Base-by-base conservation (phyloP, 37 sponge, comb jelly and placozoan genomes). In the Petrosia ficiformis region DNA sequence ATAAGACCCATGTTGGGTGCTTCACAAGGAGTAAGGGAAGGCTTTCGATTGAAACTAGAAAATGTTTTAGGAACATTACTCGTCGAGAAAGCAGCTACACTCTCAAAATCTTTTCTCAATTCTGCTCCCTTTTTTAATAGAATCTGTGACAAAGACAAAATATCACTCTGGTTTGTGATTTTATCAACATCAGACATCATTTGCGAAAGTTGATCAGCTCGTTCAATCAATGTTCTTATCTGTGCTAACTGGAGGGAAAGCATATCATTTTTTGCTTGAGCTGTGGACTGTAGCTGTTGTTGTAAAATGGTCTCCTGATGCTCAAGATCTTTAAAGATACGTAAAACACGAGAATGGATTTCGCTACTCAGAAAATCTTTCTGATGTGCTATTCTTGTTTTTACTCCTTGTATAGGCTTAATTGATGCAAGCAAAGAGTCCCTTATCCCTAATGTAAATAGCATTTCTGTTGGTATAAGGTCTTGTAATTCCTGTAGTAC, bases 21-120 rank as follows among this genome's bases (percentile, higher is more conserved):
- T 29, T 61, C 63, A 61, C 63, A 61, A 8, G 63, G 63, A 61
- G 63, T 61, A 29, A 61, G 63, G 6, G 63, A 61, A 26, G 11
- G 63, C 63, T 5, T 11, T 22, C 63, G 14, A 5, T 26, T 11
- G 6, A n/a, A 6, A 5, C 28, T 5, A 6, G n/a, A 5, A n/a
- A 6, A 26, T 26, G 63, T 29, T 11, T 11, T 61, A 6, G 22
- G 22, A 11, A 5, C 6, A 48, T 8, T 48, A 19, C 54, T 14
- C 14, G 14, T 14, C 8, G 54, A 48, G 14, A 19, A 8, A 48
- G 54, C 8, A 8, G 14, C 8, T 6, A 61, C 63, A 5, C 5
- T 26, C 28, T 24, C 26, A 61, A 11, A n/a, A 8, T n/a, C 28
- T 61, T 61, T 61, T 22, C n/a, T n/a, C 28, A 61, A 6, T 61